Base-by-base conservation (phyloP, 2,888 invertebrate species). In the Drosophila parthenogenetica region DNA sequence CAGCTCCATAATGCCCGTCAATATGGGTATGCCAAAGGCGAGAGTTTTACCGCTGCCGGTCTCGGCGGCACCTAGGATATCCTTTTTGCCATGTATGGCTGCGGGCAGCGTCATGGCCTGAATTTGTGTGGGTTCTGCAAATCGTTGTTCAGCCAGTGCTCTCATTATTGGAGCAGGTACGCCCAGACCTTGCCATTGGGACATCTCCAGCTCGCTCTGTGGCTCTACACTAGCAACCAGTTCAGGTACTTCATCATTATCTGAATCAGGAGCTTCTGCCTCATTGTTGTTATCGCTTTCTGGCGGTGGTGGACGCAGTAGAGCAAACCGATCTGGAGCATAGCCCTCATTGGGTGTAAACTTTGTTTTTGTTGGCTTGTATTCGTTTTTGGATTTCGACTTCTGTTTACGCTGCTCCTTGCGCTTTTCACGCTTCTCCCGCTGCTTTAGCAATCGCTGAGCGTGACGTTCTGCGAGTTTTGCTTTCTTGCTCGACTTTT, bases 41-140 rank as follows among this genome's bases (percentile, higher is more conserved):
- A 99, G 93, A 0, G 99, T 99, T 93, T 99, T 99, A 0, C 99
- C 99, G 92, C 98, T 99, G 0, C 99, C 99, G 0, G 99, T 99
- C 93, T 99, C 98, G 2, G 99, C 99, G 60, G 99, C 99, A n/a
- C 99, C 99, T 1, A 99, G 92, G 78, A 99, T 97, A 92, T 99
- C 99, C 92, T 96, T 94, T 50, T 95, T 94, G 42, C 95, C 98
- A 90, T 96, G 94, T 83, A 98, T 95, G 37, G 98, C 97, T 49
- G 97, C 94, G 0, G 97, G 96, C 43, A 98, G 92, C 0, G 96
- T 95, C 67, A 96, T 90, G 17, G 94, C 93, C 91, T 99, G 99
- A 88, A 99, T 99, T 81, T 95, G 94, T 0, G 99, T 99, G 0
- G 99, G 99, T 19, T 94, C 93, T 42, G 93, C 93, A 91, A 98